Evolutionary conservation across 2,113 vertebrate species (phyloP).

Genomic region (Marcusenius ussheri): DNA sequence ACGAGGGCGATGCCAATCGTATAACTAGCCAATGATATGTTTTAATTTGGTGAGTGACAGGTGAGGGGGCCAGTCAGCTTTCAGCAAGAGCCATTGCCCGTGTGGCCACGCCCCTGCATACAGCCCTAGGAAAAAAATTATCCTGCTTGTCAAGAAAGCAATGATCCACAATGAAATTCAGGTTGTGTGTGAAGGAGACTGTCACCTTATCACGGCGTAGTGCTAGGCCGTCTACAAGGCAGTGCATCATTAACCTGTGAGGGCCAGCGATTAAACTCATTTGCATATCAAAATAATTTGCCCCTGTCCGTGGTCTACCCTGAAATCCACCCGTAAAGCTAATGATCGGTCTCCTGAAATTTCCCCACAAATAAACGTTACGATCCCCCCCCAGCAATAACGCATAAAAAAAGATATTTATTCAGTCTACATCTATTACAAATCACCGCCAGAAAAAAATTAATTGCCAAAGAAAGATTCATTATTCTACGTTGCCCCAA

Average conservation of each 20-base stretch:
- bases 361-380: neutral
- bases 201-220: neutral
- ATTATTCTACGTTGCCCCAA: neutral
- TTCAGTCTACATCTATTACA: neutral
- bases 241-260: neutral
- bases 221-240: neutral
- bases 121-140: neutral
- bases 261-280: neutral
- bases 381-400: neutral
- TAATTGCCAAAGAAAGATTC: neutral
- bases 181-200: neutral
- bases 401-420: neutral
- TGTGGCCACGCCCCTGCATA: neutral
- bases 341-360: neutral
- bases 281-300: slow-evolving; percentile 10
- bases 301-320: neutral
- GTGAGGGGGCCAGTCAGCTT: neutral
- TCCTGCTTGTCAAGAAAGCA: neutral
- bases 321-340: neutral
- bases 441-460: neutral
- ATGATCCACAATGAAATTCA: neutral
- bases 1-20: neutral
- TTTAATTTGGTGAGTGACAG: neutral
- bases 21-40: neutral
- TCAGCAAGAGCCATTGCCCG: neutral